phyloP scores from a whole-genome alignment of 1,140 invertebrate genomes.

The Dendroctonus valens region DNA sequence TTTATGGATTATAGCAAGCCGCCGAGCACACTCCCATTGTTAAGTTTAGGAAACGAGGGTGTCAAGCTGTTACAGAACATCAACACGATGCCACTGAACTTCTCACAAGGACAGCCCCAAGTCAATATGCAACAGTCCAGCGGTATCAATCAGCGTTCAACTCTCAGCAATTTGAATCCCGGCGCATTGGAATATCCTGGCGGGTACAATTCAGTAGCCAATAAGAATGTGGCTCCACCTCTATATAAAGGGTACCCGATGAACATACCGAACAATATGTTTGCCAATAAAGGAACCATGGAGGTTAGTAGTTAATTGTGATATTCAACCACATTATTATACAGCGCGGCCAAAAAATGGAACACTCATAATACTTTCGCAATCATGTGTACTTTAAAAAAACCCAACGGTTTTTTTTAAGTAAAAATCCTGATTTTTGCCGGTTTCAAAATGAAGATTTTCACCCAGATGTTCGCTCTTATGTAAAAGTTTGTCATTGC shows the following conservation, averaged over 20 bases:
- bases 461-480: too few species aligned
- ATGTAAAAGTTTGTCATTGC: too few species aligned
- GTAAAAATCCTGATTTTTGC: too few species aligned
- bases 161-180: conserved; percentile 78
- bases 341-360: too few species aligned
- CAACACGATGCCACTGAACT: conserved; percentile 51
- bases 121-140: conserved; percentile 43
- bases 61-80: conserved; percentile 38
- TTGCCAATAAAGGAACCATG: conserved; percentile 26
- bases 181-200: conserved; percentile 81
- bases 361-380: too few species aligned
- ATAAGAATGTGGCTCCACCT: conserved; percentile 36
- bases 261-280: conserved; percentile 40
- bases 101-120: conserved; percentile 48
- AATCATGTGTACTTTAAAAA: too few species aligned
- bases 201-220: conserved; percentile 52
- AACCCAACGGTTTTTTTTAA: too few species aligned
- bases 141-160: conserved; percentile 48
- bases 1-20: conserved; percentile 44
- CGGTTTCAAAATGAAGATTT: too few species aligned
- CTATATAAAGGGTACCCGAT: conserved; percentile 43
- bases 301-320: conserved; percentile 8
- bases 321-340: too few species aligned
- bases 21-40: conserved; percentile 42
- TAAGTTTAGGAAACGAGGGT: conserved; percentile 52